phyloP scores from a whole-genome alignment of 2,113 vertebrate genomes.

The Hiodon tergisus region DNA sequence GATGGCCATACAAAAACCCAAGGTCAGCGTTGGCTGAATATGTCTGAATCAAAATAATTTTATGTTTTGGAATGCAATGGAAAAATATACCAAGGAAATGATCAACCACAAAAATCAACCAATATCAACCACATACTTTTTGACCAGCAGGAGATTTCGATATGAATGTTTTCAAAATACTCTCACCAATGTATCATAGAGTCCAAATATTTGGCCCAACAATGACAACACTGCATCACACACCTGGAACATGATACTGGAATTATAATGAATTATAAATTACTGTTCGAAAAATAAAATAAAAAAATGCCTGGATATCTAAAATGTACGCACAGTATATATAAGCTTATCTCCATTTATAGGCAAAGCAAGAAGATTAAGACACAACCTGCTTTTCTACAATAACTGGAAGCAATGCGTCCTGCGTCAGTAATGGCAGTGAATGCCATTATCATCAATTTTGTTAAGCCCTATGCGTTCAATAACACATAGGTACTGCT shows the following conservation, averaged over 20 bases:
- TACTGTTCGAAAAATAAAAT: neutral
- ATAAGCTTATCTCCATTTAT: constrained; percentile 34
- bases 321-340: constrained; percentile 17
- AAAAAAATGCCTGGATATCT: constrained; percentile 2
- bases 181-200: too few species aligned
- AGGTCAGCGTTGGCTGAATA: too few species aligned
- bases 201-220: neutral
- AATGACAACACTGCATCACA: neutral
- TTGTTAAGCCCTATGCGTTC: constrained; percentile 37
- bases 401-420: constrained; percentile 38
- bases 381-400: constrained; percentile 49
- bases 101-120: too few species aligned
- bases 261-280: neutral
- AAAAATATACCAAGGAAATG: too few species aligned
- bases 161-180: too few species aligned
- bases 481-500: constrained; percentile 40
- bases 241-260: neutral
- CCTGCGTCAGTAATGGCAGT: constrained; percentile 34
- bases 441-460: constrained; percentile 47
- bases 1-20: too few species aligned
- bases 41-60: too few species aligned
- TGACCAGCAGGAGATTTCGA: too few species aligned
- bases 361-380: constrained; percentile 41
- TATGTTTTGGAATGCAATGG: too few species aligned
- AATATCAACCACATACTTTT: too few species aligned